phyloP scores from a whole-genome alignment of 2,888 invertebrate species.

The Lepidocyrtoides sp. region DNA sequence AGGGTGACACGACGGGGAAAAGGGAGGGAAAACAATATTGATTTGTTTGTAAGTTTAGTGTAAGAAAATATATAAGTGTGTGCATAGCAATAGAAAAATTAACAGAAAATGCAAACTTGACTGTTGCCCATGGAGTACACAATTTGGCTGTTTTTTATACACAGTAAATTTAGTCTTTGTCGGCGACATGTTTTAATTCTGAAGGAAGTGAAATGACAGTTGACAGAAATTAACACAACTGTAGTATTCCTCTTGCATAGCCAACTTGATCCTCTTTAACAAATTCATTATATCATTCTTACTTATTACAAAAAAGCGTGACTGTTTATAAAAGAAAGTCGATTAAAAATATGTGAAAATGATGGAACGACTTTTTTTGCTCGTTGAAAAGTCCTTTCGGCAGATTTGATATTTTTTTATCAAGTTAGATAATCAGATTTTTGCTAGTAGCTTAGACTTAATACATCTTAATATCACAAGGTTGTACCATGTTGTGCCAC shows the following conservation, averaged over 20 bases:
- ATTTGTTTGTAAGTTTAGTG: background rate
- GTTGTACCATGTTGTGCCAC: background rate
- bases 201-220: conserved; percentile 39
- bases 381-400: conserved; percentile 11
- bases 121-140: too few species aligned
- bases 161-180: background rate
- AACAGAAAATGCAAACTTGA: too few species aligned
- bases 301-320: conserved; percentile 1
- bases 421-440: conserved; percentile 16
- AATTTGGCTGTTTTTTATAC: too few species aligned
- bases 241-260: background rate
- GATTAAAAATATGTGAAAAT: background rate
- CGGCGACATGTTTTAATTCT: background rate
- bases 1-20: background rate
- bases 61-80: too few species aligned
- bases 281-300: conserved; percentile 21
- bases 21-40: background rate
- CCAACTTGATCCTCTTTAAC: background rate
- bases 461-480: background rate
- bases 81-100: too few species aligned
- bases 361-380: background rate
- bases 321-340: conserved; percentile 5
- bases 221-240: background rate
- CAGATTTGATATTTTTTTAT: conserved; percentile 9
- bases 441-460: too few species aligned